Evolutionary conservation across 2,797 vertebrate species (phyloP).

Genomic region (Neomorphus geoffroyi): DNA sequence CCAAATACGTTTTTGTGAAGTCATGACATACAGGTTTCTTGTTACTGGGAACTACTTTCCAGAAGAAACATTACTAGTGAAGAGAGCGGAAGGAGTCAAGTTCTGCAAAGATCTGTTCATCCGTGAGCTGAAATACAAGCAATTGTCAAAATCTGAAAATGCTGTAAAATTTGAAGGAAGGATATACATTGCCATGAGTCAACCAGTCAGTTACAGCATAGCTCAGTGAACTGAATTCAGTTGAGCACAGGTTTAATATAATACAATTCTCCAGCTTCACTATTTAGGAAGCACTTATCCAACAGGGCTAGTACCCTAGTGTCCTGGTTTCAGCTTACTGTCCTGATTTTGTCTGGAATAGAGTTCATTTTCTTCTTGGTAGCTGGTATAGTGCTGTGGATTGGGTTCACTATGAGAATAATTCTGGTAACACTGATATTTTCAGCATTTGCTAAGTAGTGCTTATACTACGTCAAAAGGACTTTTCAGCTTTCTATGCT

Average conservation of each 20-base stretch:
- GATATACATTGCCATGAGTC: neutral
- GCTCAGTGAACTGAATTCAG: neutral
- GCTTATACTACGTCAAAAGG: too few species aligned
- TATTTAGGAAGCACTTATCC: neutral
- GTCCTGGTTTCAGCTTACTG: too few species aligned
- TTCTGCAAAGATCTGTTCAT: neutral
- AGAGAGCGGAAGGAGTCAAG: neutral
- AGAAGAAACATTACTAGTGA: neutral
- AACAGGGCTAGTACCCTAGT: neutral
- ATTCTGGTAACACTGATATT: too few species aligned
- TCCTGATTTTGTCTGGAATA: too few species aligned
- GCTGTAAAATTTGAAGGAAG: neutral
- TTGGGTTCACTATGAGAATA: too few species aligned
- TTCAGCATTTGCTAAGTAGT: too few species aligned
- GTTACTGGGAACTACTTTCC: neutral
- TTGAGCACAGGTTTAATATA: neutral
- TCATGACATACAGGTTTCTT: neutral
- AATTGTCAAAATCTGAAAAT: neutral
- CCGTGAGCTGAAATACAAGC: neutral
- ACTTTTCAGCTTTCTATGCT: too few species aligned
- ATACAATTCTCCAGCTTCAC: neutral
- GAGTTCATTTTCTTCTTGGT: too few species aligned
- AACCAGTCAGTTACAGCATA: neutral
- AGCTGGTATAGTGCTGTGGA: too few species aligned
- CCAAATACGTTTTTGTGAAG: neutral